Base-by-base conservation (phyloP, 2,888 invertebrate genomes). In the Scaptomyza tumidula region DNA sequence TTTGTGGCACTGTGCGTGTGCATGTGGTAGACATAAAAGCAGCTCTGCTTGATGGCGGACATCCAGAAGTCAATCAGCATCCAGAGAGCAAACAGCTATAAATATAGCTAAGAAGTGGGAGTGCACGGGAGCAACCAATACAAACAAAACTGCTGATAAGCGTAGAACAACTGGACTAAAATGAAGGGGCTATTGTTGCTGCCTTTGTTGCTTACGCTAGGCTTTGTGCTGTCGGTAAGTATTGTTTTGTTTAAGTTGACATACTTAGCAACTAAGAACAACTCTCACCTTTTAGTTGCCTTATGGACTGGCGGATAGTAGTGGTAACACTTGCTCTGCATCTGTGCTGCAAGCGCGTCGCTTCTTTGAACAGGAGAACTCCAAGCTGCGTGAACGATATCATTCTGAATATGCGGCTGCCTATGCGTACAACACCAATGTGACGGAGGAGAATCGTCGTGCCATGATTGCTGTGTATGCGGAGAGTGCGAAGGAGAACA, bases 361-460 rank as follows among this genome's bases (percentile, higher is more conserved):
- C 66, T 94, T 95, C 83, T 93, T 96, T 75, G 79, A 93, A 46
- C 92, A 93, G 60, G 90, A 95, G 66, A 95, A 96, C 88, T 93
- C 93, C 48, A 93, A 93, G 48, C 91, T 93, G n/a, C 94, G 94
- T 0, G 82, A 92, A 65, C 93, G 95, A 80, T 93, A 92, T 69
- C 94, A 95, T 84, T 92, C 92, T 19, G 93, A 93, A 3, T 92
- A 93, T 10, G 55, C 94, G 0, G 94, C 89, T 0, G 60, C 72
- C 63, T 97, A 96, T 95, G 93, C 92, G 0, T 85, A 96, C 89
- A 95, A 94, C 0, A 95, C 96, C 0, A 96, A 97, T 90, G 94
- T 97, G 31, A 96, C 96, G 0, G 94, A 96, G 52, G 94, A 93
- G 43, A 97, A 95, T 91, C 93, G 95, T 16, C 93, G 93, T 10